Conservation (phyloP, 2,113 vertebrate genomes). For the Toxotes jaculatrix region DNA sequence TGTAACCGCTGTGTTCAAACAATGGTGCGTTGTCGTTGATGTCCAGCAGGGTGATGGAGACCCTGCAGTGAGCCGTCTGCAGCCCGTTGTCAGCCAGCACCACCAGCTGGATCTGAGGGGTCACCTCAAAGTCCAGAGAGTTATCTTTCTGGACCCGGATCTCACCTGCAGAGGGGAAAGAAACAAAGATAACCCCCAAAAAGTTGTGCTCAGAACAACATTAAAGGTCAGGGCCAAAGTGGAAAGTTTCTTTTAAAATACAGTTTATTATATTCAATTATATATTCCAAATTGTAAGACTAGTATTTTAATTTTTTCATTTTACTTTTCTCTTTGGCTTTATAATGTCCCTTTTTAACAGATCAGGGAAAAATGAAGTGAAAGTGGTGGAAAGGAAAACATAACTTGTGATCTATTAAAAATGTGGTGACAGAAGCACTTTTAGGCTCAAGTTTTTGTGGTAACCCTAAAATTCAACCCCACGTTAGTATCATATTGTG, state of each 20-base stretch:
- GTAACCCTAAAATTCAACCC: not conserved
- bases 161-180: slow-evolving; percentile 78
- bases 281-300: not conserved
- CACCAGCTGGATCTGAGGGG: slow-evolving; percentile 82
- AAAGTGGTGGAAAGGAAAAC: slow-evolving; percentile 37
- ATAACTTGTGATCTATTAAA: slow-evolving; percentile 3
- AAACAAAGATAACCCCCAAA: not conserved
- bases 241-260: not conserved
- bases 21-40: slow-evolving; percentile 89
- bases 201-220: not conserved
- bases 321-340: not conserved
- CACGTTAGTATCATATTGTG: not conserved
- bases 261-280: not conserved
- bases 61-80: slow-evolving; percentile 83
- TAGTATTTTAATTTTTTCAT: not conserved
- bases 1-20: slow-evolving; percentile 87
- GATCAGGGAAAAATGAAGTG: not conserved
- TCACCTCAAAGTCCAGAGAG: slow-evolving; percentile 89
- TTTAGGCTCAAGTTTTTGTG: slow-evolving; percentile 35
- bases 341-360: not conserved
- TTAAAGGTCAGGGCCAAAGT: not conserved
- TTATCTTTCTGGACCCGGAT: slow-evolving; percentile 88
- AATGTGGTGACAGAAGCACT: slow-evolving; percentile 16
- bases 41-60: slow-evolving; percentile 87
- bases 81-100: slow-evolving; percentile 86